A percentile compares a stretch with the other conserved stretches of the same genome.
Conservation (phyloP, 2,888 invertebrate species). For the Hirudinaria manillensis region DNA sequence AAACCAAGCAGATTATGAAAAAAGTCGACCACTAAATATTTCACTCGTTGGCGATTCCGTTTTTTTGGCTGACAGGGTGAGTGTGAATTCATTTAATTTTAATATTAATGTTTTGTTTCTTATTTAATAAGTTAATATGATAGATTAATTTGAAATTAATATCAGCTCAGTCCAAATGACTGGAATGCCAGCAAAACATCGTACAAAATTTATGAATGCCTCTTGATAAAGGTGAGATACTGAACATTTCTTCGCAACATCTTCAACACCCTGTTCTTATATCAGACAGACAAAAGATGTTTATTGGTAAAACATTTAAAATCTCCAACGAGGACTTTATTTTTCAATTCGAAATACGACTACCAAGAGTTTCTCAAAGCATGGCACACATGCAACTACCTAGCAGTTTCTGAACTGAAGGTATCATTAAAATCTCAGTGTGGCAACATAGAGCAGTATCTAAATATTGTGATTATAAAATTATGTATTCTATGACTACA, state of each 20-base stretch:
- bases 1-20: too few species aligned
- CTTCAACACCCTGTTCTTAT: not conserved
- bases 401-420: not conserved
- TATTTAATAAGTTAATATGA: too few species aligned
- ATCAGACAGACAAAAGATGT: not conserved
- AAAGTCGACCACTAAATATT: too few species aligned
- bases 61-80: too few species aligned
- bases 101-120: too few species aligned
- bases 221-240: not conserved
- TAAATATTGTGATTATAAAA: not conserved
- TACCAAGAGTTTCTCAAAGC: not conserved
- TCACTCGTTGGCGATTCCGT: too few species aligned
- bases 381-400: not conserved
- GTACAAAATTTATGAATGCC: slow-evolving; percentile 14
- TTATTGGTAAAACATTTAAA: not conserved
- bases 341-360: not conserved
- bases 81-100: too few species aligned
- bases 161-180: too few species aligned
- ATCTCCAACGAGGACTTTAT: not conserved
- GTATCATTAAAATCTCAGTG: not conserved
- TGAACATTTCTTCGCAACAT: not conserved
- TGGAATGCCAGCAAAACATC: not conserved
- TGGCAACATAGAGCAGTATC: too few species aligned
- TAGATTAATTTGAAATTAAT: too few species aligned
- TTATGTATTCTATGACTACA: not conserved